A percentile compares a stretch with the other conserved stretches of the same genome.
These are phyloP conservation scores for Perizoma affinitatum DNA, from an alignment of 2,888 invertebrate genomes.

Conservation along the genomic window DNA sequence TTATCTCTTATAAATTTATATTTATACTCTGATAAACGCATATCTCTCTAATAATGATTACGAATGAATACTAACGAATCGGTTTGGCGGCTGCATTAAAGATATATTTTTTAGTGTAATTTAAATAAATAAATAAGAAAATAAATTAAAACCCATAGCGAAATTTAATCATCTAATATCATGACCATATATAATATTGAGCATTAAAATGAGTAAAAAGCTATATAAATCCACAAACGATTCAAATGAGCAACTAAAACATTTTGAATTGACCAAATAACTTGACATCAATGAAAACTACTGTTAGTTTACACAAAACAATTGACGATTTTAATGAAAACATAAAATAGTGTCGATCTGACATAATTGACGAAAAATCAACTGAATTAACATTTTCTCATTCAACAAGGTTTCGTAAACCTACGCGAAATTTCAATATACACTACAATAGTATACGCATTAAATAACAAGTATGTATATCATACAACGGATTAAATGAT, in stretches of 20 bases:
- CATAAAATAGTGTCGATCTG: conserved; percentile 61
- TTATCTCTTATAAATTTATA: conserved; percentile 17
- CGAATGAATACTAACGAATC: conserved; percentile 7
- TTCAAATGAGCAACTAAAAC: conserved; percentile 73
- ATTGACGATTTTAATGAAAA: conserved; percentile 70
- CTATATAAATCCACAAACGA: conserved; percentile 58
- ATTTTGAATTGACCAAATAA: conserved; percentile 78
- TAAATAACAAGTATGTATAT: conserved; percentile 68
- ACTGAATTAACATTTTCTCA: conserved; percentile 68
- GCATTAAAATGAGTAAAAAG: conserved; percentile 80
- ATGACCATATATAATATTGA: conserved; percentile 77
- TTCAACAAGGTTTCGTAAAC: conserved; percentile 71
- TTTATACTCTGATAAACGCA: conserved; percentile 10
- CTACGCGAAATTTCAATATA: conserved; percentile 52
- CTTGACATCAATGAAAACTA: conserved; percentile 62
- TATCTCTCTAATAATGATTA: conserved; percentile 5
- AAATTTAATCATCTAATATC: conserved; percentile 75
- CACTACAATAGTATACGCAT: conserved; percentile 60
- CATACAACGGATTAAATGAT: conserved; percentile 56
- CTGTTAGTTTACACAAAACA: conserved; percentile 63
- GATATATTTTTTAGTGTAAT: conserved; percentile 40
- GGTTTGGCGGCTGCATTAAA: conserved; percentile 28
- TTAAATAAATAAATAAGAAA: conserved; percentile 61
- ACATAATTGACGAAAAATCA: conserved; percentile 80
- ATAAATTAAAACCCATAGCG: conserved; percentile 67